These are phyloP conservation scores for Coccyzus lansbergi DNA, from an alignment of 2,797 vertebrate genomes.

Conservation along the genomic window DNA sequence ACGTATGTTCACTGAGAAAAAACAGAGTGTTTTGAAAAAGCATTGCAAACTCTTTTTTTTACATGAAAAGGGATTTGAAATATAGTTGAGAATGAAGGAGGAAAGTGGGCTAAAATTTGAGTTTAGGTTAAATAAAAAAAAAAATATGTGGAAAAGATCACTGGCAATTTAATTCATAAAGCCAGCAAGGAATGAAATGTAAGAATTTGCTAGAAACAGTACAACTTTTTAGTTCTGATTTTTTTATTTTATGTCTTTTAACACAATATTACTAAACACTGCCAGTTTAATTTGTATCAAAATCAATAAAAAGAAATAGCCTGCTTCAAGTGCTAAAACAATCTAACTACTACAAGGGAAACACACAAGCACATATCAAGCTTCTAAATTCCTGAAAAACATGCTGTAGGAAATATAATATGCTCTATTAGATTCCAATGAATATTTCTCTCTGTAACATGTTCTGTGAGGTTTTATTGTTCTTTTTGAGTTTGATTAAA, in stretches of 20 bases:
- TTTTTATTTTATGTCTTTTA: neutral
- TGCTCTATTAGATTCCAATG: neutral
- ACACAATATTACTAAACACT: neutral
- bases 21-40: neutral
- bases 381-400: neutral
- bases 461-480: neutral
- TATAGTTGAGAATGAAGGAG: neutral
- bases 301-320: neutral
- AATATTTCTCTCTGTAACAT: neutral
- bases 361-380: neutral
- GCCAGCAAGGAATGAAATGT: neutral
- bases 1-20: neutral
- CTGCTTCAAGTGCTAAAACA: neutral
- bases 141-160: neutral
- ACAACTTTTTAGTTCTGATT: neutral
- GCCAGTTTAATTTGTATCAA: neutral
- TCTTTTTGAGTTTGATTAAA: neutral
- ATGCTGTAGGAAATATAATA: neutral
- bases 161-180: neutral
- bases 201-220: neutral
- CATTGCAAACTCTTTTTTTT: neutral
- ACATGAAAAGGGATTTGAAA: neutral
- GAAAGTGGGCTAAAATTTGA: neutral
- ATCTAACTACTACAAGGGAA: neutral
- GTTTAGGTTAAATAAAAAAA: neutral